Conservation (phyloP, 2,888 invertebrate species). For the Halocaridina rubra region DNA sequence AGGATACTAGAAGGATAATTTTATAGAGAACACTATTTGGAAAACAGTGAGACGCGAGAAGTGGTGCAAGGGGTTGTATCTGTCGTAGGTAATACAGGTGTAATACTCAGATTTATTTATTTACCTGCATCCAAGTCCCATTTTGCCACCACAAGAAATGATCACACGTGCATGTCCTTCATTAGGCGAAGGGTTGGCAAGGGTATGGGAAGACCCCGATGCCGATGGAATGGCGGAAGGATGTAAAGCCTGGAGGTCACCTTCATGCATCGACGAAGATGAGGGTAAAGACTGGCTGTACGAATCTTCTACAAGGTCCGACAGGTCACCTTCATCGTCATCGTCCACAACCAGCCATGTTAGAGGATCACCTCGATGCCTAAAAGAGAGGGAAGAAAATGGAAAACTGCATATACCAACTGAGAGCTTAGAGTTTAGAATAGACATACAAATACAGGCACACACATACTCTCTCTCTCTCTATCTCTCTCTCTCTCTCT, state of each 20-base stretch:
- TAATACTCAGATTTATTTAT: too few species aligned
- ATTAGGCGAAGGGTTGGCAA: not conserved
- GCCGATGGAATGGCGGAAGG: too few species aligned
- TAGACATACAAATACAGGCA: constrained; percentile 64
- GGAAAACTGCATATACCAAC: too few species aligned
- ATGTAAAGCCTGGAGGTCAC: not conserved
- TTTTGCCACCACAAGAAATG: constrained; percentile 14
- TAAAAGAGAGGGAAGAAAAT: too few species aligned
- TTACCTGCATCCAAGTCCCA: constrained; percentile 60
- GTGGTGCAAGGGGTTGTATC: too few species aligned
- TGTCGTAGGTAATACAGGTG: too few species aligned
- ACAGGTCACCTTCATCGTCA: constrained; percentile 74
- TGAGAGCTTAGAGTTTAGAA: not conserved
- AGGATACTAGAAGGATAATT: too few species aligned
- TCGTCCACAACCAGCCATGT: constrained; percentile 60
- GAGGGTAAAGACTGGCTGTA: not conserved
- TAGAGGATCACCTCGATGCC: constrained; percentile 58
- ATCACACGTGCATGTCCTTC: not conserved
- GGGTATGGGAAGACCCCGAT: not conserved
- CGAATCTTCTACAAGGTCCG: constrained; percentile 68
- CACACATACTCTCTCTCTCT: too few species aligned
- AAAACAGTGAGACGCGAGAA: too few species aligned
- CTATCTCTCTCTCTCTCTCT: too few species aligned
- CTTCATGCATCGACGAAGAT: constrained; percentile 3
- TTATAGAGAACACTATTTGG: too few species aligned